Conservation (phyloP, 2,797 vertebrate genomes). For the Galago senegalensis region DNA sequence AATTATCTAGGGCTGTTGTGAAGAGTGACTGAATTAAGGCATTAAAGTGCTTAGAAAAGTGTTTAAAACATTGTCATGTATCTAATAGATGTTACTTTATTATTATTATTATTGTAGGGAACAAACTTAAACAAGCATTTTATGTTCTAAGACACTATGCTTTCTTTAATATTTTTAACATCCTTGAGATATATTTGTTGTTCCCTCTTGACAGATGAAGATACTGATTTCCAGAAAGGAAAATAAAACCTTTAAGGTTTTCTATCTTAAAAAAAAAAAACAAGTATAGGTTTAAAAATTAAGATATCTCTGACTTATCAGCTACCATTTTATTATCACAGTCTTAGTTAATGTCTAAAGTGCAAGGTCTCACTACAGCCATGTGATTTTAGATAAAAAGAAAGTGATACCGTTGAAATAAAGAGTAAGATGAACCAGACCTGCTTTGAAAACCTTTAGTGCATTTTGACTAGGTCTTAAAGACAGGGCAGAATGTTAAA, state of each 20-base stretch:
- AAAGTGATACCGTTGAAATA: neutral
- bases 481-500: neutral
- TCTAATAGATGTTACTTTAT: neutral
- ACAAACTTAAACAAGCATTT: neutral
- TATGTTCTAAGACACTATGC: neutral
- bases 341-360: neutral
- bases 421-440: neutral
- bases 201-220: neutral
- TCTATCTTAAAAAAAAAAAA: neutral
- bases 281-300: neutral
- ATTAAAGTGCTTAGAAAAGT: neutral
- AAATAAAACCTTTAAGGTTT: neutral
- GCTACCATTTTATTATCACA: neutral
- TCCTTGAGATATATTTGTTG: neutral
- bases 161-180: conserved; percentile 37
- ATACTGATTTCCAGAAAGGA: neutral
- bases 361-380: neutral
- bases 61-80: neutral
- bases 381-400: neutral
- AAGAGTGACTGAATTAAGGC: neutral
- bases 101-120: neutral
- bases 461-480: neutral
- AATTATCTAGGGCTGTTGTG: neutral
- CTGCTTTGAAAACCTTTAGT: neutral
- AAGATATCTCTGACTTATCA: neutral